Evolutionary conservation across 2,797 vertebrate genomes (phyloP).

Genomic region (Mycteria americana): DNA sequence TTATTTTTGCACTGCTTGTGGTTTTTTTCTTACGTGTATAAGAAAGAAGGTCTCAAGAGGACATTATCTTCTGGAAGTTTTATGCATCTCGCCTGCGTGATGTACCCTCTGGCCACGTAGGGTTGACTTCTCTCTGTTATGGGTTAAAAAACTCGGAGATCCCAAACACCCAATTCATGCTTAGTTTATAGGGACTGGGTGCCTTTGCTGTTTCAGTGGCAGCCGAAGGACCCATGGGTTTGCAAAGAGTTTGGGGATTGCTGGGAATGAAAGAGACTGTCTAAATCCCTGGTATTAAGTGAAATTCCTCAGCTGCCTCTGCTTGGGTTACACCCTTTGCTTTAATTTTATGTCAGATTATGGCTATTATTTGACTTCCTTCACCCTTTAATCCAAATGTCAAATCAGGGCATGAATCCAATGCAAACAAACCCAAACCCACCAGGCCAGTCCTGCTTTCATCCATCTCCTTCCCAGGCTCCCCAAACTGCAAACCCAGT

Average conservation of each 20-base stretch:
- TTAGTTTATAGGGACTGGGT: background rate
- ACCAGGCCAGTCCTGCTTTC: background rate
- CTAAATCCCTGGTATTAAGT: background rate
- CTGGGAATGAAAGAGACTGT: background rate
- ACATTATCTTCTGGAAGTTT: background rate
- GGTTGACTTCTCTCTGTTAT: background rate
- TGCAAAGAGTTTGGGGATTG: background rate
- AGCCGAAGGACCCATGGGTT: background rate
- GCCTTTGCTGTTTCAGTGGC: background rate
- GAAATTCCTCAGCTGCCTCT: background rate
- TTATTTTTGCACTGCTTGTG: background rate
- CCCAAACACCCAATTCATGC: background rate
- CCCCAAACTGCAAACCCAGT: background rate
- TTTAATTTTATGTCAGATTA: background rate
- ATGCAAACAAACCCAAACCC: background rate
- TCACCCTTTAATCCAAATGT: background rate
- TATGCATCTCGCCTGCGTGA: background rate
- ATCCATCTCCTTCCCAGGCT: background rate
- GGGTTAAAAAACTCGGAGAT: background rate
- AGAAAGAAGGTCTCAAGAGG: background rate
- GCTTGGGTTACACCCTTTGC: background rate
- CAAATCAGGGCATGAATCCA: background rate
- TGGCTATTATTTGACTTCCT: background rate
- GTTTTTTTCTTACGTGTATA: rapidly evolving
- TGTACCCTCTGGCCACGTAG: background rate